Conservation (phyloP, 2,888 invertebrate genomes). For the Argyresthia albistria region DNA sequence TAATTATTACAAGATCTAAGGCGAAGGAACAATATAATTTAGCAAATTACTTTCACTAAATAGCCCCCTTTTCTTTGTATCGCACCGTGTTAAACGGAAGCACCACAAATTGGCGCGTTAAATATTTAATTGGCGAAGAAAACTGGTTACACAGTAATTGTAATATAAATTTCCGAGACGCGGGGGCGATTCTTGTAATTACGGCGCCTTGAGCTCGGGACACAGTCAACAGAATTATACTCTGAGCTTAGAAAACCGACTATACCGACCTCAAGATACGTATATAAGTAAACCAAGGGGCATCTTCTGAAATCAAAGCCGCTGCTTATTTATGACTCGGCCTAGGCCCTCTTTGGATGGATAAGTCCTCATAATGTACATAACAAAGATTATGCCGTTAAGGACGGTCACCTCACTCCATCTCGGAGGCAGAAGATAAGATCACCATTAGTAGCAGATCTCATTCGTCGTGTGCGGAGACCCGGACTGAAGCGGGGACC, state of each 20-base stretch:
- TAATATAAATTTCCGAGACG: conserved; percentile 16
- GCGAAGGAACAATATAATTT: conserved; percentile 61
- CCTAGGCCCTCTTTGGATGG: conserved; percentile 44
- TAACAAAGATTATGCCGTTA: conserved; percentile 55
- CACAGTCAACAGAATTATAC: conserved; percentile 48
- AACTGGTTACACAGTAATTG: conserved; percentile 51
- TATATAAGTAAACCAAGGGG: conserved; percentile 38
- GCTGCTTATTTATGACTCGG: conserved; percentile 61
- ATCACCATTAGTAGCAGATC: conserved; percentile 62
- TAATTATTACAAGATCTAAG: conserved; percentile 61
- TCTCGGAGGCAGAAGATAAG: conserved; percentile 49
- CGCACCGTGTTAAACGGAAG: conserved; percentile 45
- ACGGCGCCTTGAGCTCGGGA: not conserved
- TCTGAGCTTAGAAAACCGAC: conserved; percentile 51
- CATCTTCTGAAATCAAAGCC: conserved; percentile 66
- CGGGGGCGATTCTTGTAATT: not conserved
- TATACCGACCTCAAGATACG: conserved; percentile 40
- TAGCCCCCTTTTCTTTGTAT: conserved; percentile 46
- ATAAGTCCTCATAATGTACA: conserved; percentile 56
- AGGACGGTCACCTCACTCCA: conserved; percentile 53
- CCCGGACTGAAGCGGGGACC: conserved; percentile 30
- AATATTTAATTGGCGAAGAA: conserved; percentile 60
- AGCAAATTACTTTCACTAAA: conserved; percentile 55
- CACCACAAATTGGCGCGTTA: conserved; percentile 55
- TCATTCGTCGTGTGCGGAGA: conserved; percentile 57